Evolutionary conservation across 2,113 vertebrate species (phyloP).

Genomic region (Hiodon tergisus): DNA sequence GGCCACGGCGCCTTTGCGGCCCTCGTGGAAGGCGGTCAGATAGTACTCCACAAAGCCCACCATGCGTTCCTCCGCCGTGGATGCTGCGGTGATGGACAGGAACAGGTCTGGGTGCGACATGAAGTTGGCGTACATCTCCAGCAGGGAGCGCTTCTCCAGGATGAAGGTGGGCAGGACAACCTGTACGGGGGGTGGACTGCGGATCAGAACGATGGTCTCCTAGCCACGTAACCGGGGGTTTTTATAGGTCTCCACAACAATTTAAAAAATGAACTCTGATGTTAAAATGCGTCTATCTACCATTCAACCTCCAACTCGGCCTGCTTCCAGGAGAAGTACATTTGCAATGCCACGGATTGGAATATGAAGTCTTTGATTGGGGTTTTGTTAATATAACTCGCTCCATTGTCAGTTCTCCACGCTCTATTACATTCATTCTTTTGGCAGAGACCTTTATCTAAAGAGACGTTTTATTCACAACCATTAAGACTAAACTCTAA

Average conservation of each 20-base stretch:
- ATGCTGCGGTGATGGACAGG: conserved; percentile 71
- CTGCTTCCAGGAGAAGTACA: neutral
- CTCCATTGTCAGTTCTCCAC: no score
- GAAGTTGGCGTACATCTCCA: conserved; percentile 94
- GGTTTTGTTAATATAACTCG: no score
- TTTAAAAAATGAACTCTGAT: neutral
- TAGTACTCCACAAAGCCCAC: conserved; percentile 89
- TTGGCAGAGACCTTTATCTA: no score
- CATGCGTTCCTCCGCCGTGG: conserved; percentile 78
- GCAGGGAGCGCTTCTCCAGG: conserved; percentile 84
- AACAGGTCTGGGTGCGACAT: conserved; percentile 88
- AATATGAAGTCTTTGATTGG: no score
- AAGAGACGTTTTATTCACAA: no score
- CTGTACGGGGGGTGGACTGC: conserved; percentile 60
- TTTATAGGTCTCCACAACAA: neutral
- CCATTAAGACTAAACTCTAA: no score
- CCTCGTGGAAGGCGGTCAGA: conserved; percentile 84
- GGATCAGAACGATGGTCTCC: neutral
- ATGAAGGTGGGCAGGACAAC: conserved; percentile 91
- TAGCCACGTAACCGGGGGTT: neutral
- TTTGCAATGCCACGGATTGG: neutral
- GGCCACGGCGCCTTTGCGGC: conserved; percentile 81
- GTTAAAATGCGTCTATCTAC: neutral
- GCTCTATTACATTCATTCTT: no score
- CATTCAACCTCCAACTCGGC: neutral